Evolutionary conservation across 2,888 invertebrate species (phyloP).

Genomic region (Drosophila macrothrix): DNA sequence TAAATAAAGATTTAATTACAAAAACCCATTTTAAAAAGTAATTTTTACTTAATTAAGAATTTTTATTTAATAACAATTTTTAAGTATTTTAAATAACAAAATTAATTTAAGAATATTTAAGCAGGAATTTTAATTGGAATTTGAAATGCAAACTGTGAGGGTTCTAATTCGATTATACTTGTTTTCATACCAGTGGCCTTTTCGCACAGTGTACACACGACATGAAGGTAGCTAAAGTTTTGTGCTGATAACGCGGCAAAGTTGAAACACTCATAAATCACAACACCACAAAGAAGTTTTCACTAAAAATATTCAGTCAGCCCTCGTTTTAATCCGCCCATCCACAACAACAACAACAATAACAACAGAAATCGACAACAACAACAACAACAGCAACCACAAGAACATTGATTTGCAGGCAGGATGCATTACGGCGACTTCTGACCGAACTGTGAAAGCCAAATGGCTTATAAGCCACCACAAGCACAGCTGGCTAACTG

Average conservation of each 20-base stretch:
- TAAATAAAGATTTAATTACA: neutral
- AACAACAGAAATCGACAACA: neutral
- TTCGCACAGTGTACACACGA: conserved; percentile 6
- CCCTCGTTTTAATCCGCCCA: conserved; percentile 33
- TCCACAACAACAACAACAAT: conserved; percentile 3
- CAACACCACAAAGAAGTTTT: conserved; percentile 77
- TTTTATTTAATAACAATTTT: neutral
- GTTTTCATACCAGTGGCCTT: neutral
- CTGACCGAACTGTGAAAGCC: conserved; percentile 25
- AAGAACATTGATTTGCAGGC: conserved; percentile 47
- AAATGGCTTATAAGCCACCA: conserved; percentile 63
- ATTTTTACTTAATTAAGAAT: neutral
- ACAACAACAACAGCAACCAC: conserved; percentile 2
- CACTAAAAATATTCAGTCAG: conserved; percentile 68
- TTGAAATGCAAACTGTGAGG: neutral
- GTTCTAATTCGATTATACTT: neutral
- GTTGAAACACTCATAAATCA: conserved; percentile 79
- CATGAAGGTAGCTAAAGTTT: conserved; percentile 67
- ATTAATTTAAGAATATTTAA: neutral
- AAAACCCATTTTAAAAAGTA: fast-evolving
- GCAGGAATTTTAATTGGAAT: neutral
- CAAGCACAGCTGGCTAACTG: conserved; percentile 51
- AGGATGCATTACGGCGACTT: conserved; percentile 9
- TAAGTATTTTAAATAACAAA: neutral
- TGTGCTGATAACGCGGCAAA: conserved; percentile 77